phyloP scores from a whole-genome alignment of 2,888 invertebrate genomes.

The Hetaerina titia region DNA sequence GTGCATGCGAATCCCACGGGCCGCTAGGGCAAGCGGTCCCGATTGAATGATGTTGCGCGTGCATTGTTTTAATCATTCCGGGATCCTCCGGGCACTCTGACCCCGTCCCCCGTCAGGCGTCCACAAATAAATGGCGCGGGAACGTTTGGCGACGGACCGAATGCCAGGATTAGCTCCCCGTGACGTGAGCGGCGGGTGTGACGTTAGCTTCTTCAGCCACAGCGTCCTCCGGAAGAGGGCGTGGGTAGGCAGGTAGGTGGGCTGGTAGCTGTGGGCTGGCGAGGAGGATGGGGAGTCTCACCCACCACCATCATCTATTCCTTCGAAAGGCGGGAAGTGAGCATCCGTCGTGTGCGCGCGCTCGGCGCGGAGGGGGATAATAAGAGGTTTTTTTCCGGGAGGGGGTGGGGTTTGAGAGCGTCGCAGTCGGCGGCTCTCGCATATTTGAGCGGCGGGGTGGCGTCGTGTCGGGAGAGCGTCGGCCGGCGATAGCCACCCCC shows the following conservation, averaged over 20 bases:
- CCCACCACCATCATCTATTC: neutral
- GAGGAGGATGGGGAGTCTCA: no score
- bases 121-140: neutral
- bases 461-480: conserved; percentile 25
- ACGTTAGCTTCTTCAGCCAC: neutral
- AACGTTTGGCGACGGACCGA: neutral
- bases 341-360: neutral
- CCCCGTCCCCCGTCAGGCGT: neutral
- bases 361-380: neutral
- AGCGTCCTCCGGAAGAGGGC: neutral
- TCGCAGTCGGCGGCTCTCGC: neutral
- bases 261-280: no score
- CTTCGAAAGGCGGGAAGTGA: neutral
- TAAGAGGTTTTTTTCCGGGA: neutral
- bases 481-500: conserved; percentile 54
- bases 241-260: neutral
- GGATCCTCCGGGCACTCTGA: neutral
- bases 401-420: neutral
- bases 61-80: neutral
- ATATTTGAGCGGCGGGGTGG: conserved; percentile 48
- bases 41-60: neutral
- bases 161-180: neutral
- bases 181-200: neutral
- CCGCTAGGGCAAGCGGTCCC: neutral
- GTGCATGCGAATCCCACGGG: neutral